phyloP scores from a whole-genome alignment of 2,797 vertebrate species.

The Schizothorax lantsangensis region DNA sequence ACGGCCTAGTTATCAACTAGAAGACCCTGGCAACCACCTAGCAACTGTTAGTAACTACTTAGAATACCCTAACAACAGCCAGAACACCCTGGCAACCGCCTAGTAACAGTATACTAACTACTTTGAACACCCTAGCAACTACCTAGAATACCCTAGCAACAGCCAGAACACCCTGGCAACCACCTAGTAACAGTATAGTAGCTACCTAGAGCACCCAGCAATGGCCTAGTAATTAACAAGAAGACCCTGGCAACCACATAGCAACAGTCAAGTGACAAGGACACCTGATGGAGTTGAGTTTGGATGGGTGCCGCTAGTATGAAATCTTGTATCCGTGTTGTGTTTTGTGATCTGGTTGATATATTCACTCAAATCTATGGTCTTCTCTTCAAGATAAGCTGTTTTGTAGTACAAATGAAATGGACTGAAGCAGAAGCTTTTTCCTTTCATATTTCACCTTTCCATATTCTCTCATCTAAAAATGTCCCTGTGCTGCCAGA shows the following conservation, averaged over 20 bases:
- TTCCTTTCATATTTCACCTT: not conserved
- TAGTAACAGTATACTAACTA: not conserved
- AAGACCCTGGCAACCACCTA: not conserved
- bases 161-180: not conserved
- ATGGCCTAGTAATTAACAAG: not conserved
- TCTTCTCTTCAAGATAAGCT: constrained; percentile 5
- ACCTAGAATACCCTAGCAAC: not conserved
- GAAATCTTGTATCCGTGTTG: not conserved
- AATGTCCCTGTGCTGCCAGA: constrained; percentile 40
- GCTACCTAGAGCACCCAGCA: not conserved
- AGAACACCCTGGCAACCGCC: not conserved
- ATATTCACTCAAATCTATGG: not conserved
- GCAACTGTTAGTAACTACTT: not conserved
- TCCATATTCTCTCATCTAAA: constrained; percentile 15
- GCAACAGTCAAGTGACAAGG: not conserved
- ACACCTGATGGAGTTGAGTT: not conserved
- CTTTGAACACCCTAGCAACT: not conserved
- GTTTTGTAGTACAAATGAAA: constrained; percentile 2
- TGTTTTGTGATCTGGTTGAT: not conserved
- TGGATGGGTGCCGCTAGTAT: not conserved
- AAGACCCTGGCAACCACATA: not conserved
- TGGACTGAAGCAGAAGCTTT: not conserved
- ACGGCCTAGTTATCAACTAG: not conserved
- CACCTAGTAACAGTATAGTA: not conserved
- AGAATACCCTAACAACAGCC: not conserved